phyloP scores from a whole-genome alignment of 35 echinoderm and acorn worm species.

The Ptychodera flava region DNA sequence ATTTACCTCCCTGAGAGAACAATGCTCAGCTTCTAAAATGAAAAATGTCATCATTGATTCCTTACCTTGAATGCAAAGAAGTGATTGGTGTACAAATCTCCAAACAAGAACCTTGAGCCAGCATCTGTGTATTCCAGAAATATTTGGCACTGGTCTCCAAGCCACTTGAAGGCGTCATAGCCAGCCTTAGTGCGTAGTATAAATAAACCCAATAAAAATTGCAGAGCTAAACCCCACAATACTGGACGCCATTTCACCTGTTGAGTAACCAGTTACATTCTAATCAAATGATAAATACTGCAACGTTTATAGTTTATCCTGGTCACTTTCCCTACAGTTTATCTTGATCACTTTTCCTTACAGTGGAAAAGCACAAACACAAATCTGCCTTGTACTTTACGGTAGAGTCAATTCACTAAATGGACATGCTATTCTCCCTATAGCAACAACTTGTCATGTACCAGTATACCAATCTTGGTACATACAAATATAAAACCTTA shows the following conservation, averaged over 20 bases:
- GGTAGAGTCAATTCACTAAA: too few species aligned
- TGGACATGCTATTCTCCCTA: too few species aligned
- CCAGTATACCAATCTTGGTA: too few species aligned
- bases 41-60: background rate
- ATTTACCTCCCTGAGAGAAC: background rate
- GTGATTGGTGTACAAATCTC: slow-evolving; percentile 50
- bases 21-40: background rate
- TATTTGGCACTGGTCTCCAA: slow-evolving; percentile 42
- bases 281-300: too few species aligned
- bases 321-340: too few species aligned
- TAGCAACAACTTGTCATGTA: too few species aligned
- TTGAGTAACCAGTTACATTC: too few species aligned
- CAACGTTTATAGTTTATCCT: too few species aligned
- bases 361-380: too few species aligned
- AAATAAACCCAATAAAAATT: slow-evolving; percentile 70
- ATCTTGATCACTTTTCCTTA: too few species aligned
- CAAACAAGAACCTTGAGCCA: slow-evolving; percentile 83
- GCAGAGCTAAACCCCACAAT: slow-evolving; percentile 74
- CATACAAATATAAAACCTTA: too few species aligned
- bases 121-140: slow-evolving; percentile 63
- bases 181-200: slow-evolving; percentile 51
- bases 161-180: slow-evolving; percentile 44
- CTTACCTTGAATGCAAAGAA: slow-evolving; percentile 84
- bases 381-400: too few species aligned
- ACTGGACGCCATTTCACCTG: slow-evolving; percentile 94